A percentile compares a stretch with the other conserved stretches of the same genome.
Evolutionary conservation across 2,888 invertebrate genomes (phyloP).

Genomic region (Metopia argyrocephala): DNA sequence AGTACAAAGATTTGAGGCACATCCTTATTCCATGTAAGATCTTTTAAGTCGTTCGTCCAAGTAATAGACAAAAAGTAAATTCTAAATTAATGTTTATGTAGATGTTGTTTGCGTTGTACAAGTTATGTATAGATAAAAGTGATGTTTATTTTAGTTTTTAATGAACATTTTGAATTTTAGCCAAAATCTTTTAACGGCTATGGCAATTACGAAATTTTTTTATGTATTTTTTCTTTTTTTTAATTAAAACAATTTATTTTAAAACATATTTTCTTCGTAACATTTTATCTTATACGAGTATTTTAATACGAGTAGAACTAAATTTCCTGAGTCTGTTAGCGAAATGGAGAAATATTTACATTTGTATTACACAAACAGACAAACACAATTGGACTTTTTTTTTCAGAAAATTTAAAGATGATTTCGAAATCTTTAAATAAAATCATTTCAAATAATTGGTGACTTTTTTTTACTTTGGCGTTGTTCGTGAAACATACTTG

Average conservation of each 20-base stretch:
- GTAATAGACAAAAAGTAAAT: conserved; percentile 34
- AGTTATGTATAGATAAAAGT: conserved; percentile 34
- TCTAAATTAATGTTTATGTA: conserved; percentile 11
- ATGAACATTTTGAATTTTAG: conserved; percentile 55
- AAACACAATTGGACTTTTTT: no score
- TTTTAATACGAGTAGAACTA: no score
- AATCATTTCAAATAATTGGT: not conserved
- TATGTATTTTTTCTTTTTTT: conserved; percentile 7
- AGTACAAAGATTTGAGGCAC: no score
- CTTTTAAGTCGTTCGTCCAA: no score
- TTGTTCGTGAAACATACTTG: conserved; percentile 39
- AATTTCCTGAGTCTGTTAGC: no score
- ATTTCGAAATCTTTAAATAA: no score
- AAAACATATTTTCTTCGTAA: conserved; percentile 2
- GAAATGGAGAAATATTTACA: no score
- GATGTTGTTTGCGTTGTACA: conserved; percentile 28
- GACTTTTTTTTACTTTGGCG: conserved; percentile 31
- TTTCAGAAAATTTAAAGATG: no score
- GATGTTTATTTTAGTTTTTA: conserved; percentile 55
- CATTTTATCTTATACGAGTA: not conserved
- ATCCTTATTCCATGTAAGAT: no score
- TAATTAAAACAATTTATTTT: conserved; percentile 2
- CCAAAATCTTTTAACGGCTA: conserved; percentile 52
- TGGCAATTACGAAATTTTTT: conserved; percentile 60
- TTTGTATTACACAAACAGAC: no score